Evolutionary conservation across 2,888 invertebrate species (phyloP).

Genomic region (Andricus curvator): DNA sequence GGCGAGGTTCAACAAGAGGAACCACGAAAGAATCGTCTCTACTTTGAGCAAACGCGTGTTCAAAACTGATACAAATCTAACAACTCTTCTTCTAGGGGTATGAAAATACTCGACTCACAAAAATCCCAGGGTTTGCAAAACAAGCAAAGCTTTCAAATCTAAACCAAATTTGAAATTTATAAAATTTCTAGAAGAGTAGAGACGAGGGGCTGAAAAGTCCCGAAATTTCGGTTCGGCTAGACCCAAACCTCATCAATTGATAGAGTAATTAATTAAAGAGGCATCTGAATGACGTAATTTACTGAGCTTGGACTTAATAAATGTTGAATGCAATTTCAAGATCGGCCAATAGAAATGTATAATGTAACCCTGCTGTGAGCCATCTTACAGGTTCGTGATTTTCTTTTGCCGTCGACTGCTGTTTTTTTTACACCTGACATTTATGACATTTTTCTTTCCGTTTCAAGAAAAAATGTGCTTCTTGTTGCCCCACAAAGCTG

Average conservation of each 20-base stretch:
- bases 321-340: background rate
- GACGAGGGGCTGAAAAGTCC: too few species aligned
- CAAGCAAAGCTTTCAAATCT: background rate
- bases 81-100: background rate
- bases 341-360: background rate
- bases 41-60: background rate
- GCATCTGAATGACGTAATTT: background rate
- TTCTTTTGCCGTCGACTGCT: background rate
- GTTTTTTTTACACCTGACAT: background rate
- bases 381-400: background rate
- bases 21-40: background rate
- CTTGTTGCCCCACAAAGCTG: conserved; percentile 8
- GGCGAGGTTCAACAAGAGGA: background rate
- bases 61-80: background rate
- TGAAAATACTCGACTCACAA: background rate
- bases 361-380: background rate
- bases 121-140: background rate
- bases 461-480: conserved; percentile 12
- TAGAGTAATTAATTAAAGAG: background rate
- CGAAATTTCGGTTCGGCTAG: too few species aligned
- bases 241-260: too few species aligned
- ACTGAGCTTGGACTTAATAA: background rate
- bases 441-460: background rate
- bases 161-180: background rate
- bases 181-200: background rate